Conservation (phyloP, 2,797 vertebrate species). For the Sebastes diploproa region DNA sequence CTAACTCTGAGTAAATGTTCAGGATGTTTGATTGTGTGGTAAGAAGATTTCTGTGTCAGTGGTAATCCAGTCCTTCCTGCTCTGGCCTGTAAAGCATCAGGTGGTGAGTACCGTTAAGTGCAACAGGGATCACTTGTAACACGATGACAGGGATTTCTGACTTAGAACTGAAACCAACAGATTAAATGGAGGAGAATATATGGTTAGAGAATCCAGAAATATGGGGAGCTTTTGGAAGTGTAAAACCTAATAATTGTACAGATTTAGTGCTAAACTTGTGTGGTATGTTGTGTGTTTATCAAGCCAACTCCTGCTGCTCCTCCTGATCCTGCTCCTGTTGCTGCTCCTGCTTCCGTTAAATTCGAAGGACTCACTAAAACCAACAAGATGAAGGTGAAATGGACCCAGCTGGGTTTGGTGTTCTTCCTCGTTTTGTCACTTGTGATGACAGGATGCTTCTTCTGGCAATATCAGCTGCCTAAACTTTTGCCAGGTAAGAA, state of each 20-base stretch:
- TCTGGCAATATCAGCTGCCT: slow-evolving; percentile 94
- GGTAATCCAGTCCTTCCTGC: slow-evolving; percentile 48
- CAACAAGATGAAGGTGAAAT: slow-evolving; percentile 84
- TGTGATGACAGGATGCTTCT: slow-evolving; percentile 92
- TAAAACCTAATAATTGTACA: neutral
- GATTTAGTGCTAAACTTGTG: neutral
- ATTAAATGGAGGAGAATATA: neutral
- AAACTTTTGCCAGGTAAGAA: slow-evolving; percentile 84
- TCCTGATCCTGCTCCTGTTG: slow-evolving; percentile 39
- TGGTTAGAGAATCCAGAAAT: neutral
- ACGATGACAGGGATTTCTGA: slow-evolving; percentile 12
- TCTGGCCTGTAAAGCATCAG: slow-evolving; percentile 56
- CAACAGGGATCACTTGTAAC: slow-evolving; percentile 20
- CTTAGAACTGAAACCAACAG: neutral
- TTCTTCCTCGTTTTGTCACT: slow-evolving; percentile 88
- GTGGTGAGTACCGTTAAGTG: slow-evolving; percentile 69
- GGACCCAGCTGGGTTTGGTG: slow-evolving; percentile 82
- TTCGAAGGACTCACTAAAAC: slow-evolving; percentile 70
- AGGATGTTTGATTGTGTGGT: slow-evolving; percentile 40
- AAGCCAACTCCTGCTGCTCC: slow-evolving; percentile 66
- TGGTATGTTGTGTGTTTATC: slow-evolving; percentile 11
- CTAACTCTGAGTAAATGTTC: slow-evolving; percentile 26
- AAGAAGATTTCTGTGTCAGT: slow-evolving; percentile 59
- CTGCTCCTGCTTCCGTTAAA: slow-evolving; percentile 59
- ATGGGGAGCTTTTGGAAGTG: neutral